Evolutionary conservation across 1,140 invertebrate species (phyloP), one percentile per base, ranked within the genome.

Genomic region (Pogonus chalceus): DNA sequence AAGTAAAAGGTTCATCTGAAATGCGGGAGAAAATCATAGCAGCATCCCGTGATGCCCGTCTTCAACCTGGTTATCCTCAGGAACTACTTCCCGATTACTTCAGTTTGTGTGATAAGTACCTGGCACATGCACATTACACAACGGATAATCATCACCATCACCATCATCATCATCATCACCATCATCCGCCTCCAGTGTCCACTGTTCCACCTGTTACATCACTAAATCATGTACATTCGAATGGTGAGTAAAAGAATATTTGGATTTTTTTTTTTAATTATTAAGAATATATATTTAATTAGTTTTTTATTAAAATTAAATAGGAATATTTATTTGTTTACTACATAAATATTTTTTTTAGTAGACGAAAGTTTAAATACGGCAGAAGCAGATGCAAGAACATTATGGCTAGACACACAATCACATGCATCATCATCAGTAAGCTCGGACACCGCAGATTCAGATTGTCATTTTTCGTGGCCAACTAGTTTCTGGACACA

Each of bases 401-500:
- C 81, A 10, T 70, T 86, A n/a, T 87, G 85, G 78, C 73, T 84
- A 58, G 84, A 85, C 60, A 84, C 80, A 20, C 82, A 85, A 65
- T 85, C 83, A 47, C 82, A 86, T 62, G 80, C 81, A 23, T 83
- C 82, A 56, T 79, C 79, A 51, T 72, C 71, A 64, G 76, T 70
- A 62, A 77, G 80, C 57, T 74, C 77, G 52, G 81, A 85, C 56
- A 66, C 66, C 3, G 64, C 60, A 47, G 68, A 70, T 21, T 55
- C 64, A 7, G 68, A 70, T 47, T 70, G 68, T 56, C 65, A 69
- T 53, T 70, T 70, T 51, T 79, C 81, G 51, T 90, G 87, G 87
- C 86, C 87, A 21, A 90, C 88, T 2, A 82, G 82, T 56, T 90
- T 90, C 62, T 81, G 81, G 71, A 90, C 87, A 0, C 88, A 92